A percentile compares a stretch with the other conserved stretches of the same genome.
These are phyloP conservation scores for Torymus auratus DNA, from an alignment of 2,888 invertebrate genomes.

Conservation along the genomic window DNA sequence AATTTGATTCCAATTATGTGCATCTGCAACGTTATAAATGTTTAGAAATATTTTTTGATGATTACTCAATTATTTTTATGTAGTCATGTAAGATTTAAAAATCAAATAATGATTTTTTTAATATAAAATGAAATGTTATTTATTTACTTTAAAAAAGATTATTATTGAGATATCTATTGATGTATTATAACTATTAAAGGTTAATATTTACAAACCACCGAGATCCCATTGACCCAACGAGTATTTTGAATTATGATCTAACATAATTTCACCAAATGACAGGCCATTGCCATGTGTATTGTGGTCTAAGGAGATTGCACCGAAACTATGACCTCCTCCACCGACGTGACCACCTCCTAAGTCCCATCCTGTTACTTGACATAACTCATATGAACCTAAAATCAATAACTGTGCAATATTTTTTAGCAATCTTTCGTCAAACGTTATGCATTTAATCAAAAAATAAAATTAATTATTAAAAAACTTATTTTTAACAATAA, in stretches of 20 bases:
- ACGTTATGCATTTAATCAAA: no score
- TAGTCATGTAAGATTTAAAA: no score
- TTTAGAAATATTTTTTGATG: background rate
- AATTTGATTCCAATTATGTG: constrained; percentile 33
- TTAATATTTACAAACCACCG: background rate
- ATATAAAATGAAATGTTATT: no score
- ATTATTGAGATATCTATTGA: no score
- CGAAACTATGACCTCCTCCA: constrained; percentile 63
- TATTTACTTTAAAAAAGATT: no score
- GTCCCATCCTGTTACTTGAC: constrained; percentile 60
- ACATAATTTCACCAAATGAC: constrained; percentile 17
- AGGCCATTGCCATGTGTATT: constrained; percentile 3
- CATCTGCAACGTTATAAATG: constrained; percentile 8
- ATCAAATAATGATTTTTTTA: no score
- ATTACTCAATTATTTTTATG: no score
- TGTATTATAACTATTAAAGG: no score
- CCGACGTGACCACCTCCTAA: constrained; percentile 53
- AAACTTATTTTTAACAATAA: no score
- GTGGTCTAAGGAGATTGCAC: constrained; percentile 66
- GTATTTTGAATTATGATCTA: constrained; percentile 13
- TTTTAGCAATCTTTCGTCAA: constrained; percentile 3
- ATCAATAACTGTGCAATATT: constrained; percentile 50
- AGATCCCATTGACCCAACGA: background rate
- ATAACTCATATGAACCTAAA: constrained; percentile 58
- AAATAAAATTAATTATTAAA: no score